phyloP scores from a whole-genome alignment of 1,140 invertebrate species.

The Dysdera silvatica region DNA sequence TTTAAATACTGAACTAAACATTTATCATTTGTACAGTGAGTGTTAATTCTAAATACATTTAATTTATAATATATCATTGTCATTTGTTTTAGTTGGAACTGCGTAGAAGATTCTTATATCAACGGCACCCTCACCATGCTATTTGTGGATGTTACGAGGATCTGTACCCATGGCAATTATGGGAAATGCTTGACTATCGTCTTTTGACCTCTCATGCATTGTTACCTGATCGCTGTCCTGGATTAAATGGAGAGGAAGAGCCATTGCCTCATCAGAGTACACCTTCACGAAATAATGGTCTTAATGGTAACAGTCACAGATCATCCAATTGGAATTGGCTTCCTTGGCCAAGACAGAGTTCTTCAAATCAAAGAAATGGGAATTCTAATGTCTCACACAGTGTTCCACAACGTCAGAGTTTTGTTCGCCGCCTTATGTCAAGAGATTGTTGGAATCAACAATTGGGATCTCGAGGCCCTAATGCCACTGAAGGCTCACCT shows the following conservation, averaged over 20 bases:
- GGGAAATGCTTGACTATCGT: slow-evolving; percentile 42
- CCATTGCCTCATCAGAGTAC: not conserved
- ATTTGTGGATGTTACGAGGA: slow-evolving; percentile 65
- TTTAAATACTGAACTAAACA: no score
- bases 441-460: slow-evolving; percentile 16
- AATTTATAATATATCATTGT: not conserved
- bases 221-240: not conserved
- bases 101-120: slow-evolving; percentile 62
- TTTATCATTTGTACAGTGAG: no score
- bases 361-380: not conserved
- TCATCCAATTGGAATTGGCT: slow-evolving; percentile 29
- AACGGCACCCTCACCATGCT: slow-evolving; percentile 27
- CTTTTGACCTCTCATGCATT: not conserved
- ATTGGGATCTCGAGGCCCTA: not conserved
- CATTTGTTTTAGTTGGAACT: slow-evolving; percentile 53
- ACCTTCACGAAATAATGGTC: not conserved
- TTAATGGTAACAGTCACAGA: slow-evolving; percentile 1
- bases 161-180: slow-evolving; percentile 42
- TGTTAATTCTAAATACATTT: not conserved
- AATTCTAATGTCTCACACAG: not conserved
- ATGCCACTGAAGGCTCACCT: not conserved
- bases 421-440: slow-evolving; percentile 25
- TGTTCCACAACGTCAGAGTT: not conserved
- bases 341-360: slow-evolving; percentile 23
- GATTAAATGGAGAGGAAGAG: slow-evolving; percentile 4